Conservation (phyloP, 2,797 vertebrate genomes). For the Pogonophryne albipinna region DNA sequence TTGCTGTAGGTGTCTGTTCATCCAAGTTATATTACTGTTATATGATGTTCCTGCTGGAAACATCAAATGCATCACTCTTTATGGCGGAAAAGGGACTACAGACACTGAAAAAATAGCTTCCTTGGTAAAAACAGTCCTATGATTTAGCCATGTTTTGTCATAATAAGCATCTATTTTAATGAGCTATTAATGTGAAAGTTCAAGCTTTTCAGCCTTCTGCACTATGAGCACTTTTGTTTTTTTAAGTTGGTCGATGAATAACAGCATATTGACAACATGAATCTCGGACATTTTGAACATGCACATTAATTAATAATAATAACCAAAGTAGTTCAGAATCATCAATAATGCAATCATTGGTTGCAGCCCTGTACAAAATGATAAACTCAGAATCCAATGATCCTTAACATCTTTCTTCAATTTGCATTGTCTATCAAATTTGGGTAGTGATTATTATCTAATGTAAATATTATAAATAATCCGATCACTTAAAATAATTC, state of each 20-base stretch:
- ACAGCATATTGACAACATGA: neutral
- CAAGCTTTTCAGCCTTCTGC: neutral
- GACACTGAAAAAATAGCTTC: neutral
- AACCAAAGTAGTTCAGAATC: too few species aligned
- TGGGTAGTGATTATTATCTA: neutral
- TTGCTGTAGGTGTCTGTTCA: slow-evolving; percentile 27
- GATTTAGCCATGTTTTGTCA: neutral
- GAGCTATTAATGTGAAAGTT: neutral
- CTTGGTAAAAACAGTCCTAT: neutral
- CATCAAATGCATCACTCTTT: neutral
- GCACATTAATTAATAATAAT: too few species aligned
- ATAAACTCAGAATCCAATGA: neutral
- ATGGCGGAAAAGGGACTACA: neutral
- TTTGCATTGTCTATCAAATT: neutral
- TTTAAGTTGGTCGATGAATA: neutral
- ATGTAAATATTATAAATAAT: neutral
- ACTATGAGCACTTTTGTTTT: neutral
- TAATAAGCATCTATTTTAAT: neutral
- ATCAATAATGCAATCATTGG: neutral
- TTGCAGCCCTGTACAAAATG: neutral
- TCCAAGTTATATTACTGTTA: slow-evolving; percentile 7
- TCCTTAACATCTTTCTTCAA: neutral
- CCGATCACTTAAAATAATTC: neutral
- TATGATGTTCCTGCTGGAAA: slow-evolving; percentile 11
- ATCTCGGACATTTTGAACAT: too few species aligned